phyloP scores from a whole-genome alignment of 2,888 invertebrate species.

The Diaprepes abbreviatus region DNA sequence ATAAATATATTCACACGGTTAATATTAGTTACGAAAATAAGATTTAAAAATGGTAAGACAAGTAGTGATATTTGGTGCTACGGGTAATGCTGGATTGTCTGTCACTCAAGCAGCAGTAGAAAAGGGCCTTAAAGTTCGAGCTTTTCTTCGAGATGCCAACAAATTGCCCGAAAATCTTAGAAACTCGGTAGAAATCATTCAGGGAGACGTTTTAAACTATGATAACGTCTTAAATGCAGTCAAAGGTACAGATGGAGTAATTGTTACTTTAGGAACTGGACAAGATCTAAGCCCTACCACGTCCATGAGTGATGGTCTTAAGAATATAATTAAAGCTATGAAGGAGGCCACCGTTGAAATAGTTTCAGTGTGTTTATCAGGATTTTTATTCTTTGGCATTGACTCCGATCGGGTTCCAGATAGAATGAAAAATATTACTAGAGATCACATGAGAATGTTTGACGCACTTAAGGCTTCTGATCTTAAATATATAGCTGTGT shows the following conservation, averaged over 20 bases:
- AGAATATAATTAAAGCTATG: constrained; percentile 85
- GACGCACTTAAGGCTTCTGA: constrained; percentile 75
- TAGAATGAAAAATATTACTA: constrained; percentile 78
- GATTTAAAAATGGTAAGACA: constrained; percentile 19
- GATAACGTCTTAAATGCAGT: constrained; percentile 79
- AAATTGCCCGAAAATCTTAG: constrained; percentile 78
- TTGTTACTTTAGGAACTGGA: constrained; percentile 83
- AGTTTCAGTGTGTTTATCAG: constrained; percentile 83
- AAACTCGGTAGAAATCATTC: constrained; percentile 76
- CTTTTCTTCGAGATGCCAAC: constrained; percentile 79
- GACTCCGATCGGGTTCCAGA: constrained; percentile 80
- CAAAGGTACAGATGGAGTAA: constrained; percentile 78
- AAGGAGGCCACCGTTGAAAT: constrained; percentile 74
- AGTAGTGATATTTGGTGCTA: constrained; percentile 34
- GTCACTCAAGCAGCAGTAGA: constrained; percentile 26
- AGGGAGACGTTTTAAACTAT: constrained; percentile 81
- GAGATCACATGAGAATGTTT: constrained; percentile 83
- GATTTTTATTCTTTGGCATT: constrained; percentile 77
- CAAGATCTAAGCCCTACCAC: constrained; percentile 82
- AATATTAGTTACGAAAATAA: background rate
- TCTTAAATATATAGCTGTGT: constrained; percentile 77
- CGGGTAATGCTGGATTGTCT: constrained; percentile 25
- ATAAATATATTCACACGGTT: background rate
- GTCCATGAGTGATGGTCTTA: constrained; percentile 82
- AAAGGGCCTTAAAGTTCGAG: constrained; percentile 69